Evolutionary conservation across 2,113 vertebrate genomes (phyloP), one percentile per base, ranked within the genome.

Genomic region (Brachirus orientalis): DNA sequence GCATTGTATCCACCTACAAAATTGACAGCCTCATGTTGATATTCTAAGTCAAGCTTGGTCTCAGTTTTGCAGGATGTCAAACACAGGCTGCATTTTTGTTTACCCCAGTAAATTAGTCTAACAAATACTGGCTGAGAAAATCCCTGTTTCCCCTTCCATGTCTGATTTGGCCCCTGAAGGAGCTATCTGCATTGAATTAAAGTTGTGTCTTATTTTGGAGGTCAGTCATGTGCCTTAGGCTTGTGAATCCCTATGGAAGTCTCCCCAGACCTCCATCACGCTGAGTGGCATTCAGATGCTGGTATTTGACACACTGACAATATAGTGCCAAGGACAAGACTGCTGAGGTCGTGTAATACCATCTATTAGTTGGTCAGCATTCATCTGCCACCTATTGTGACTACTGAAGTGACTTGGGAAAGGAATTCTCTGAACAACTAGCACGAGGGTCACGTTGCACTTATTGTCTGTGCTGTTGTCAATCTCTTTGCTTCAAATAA

Each of bases 181-280:
- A 48, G 63, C 44, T 47, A 35, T 76, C 72, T 80, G 80, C 41
- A 33, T 73, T 51, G 46, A 65, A 80, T 87, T 73, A 76, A 62
- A 66, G 47, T 40, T 33, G 19, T 19, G 17, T 59, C 14, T 69
- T 47, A 47, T 62, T 62, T 62, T 41, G 59, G 36, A 63, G 69
- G 53, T 60, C 60, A 19, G 28, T 44, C 61, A 22, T 48, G 45
- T 50, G 53, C 48, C 64, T 62, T 22, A 10, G 51, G 50, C 3
- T 48, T 4, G 10, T 4, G 8, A 22, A 59, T 74, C 47, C 47
- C 0, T n/a, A n/a, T n/a, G n/a, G n/a, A n/a, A n/a, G n/a, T 72
- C 11, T 40, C 20, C 33, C 37, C 14, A 2, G 10, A 17, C 35
- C 10, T 50, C 18, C 8, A 4, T 52, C n/a, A n/a, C 10, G 37